A percentile compares a stretch with the other conserved stretches of the same genome.
Evolutionary conservation across 1,140 invertebrate species (phyloP).

Genomic region (Hestina assimilis): DNA sequence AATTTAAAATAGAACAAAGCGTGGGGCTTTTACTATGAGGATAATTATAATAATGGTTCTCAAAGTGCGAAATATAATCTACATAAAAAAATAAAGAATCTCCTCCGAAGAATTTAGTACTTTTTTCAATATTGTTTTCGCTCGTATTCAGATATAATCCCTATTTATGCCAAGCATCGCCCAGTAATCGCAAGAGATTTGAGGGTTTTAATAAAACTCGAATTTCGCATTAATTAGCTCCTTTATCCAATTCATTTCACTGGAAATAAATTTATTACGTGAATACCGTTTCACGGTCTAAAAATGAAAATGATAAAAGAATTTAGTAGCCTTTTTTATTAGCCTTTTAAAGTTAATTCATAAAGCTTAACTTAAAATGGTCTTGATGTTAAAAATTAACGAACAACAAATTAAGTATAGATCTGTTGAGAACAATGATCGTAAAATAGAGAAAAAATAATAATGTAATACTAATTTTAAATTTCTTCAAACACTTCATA

Average conservation of each 20-base stretch:
- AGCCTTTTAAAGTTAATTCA: conserved; percentile 11
- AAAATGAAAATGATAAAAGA: conserved; percentile 25
- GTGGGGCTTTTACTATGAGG: too few relatives aligned
- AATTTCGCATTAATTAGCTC: conserved; percentile 33
- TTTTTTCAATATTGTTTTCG: not conserved
- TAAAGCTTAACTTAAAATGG: conserved; percentile 7
- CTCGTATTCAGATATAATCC: not conserved
- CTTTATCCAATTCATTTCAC: conserved; percentile 31
- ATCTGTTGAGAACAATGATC: too few relatives aligned
- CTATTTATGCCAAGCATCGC: not conserved
- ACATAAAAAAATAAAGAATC: too few relatives aligned
- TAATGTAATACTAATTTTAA: too few relatives aligned
- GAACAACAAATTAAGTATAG: not conserved
- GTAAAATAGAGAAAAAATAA: too few relatives aligned
- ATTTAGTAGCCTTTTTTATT: conserved; percentile 26
- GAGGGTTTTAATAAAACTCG: conserved; percentile 21
- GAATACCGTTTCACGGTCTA: conserved; percentile 8
- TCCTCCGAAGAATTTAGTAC: too few relatives aligned
- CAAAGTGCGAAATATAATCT: too few relatives aligned
- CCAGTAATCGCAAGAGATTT: conserved; percentile 9
- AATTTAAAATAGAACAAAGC: too few relatives aligned
- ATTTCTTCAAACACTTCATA: too few relatives aligned
- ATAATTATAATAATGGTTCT: too few relatives aligned
- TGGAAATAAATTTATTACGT: conserved; percentile 30
- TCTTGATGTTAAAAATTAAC: conserved; percentile 1